Conservation (phyloP, 23 tunicate genomes). For the Trididemnum clinides region DNA sequence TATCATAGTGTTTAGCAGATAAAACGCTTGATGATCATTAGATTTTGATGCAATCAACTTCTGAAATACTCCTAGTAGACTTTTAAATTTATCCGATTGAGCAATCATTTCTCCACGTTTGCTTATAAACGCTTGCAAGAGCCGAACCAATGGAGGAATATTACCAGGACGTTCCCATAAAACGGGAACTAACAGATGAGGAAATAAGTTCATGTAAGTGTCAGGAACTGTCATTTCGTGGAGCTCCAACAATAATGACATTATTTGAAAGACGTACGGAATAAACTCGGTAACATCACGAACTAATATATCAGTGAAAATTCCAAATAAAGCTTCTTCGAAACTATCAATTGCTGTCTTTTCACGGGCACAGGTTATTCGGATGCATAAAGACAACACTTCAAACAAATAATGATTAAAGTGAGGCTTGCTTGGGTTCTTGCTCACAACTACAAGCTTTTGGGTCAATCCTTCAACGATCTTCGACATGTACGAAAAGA, state of each 20-base stretch:
- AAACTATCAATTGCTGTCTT: slow-evolving; percentile 59
- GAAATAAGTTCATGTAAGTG: slow-evolving; percentile 79
- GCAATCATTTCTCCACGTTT: slow-evolving; percentile 68
- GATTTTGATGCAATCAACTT: slow-evolving; percentile 89
- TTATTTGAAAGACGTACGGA: slow-evolving; percentile 98
- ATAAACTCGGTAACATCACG: slow-evolving; percentile 89
- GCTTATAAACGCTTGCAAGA: slow-evolving; percentile 82
- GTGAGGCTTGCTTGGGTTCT: slow-evolving; percentile 95
- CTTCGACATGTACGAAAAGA: slow-evolving; percentile 63
- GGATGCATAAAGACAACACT: slow-evolving; percentile 76
- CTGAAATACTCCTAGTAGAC: slow-evolving; percentile 88
- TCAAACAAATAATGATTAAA: slow-evolving; percentile 96
- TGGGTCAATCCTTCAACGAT: slow-evolving; percentile 68
- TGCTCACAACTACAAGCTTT: slow-evolving; percentile 58
- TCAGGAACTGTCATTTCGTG: slow-evolving; percentile 82
- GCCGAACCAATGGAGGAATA: slow-evolving; percentile 78
- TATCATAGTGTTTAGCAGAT: slow-evolving; percentile 65
- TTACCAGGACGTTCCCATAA: slow-evolving; percentile 96
- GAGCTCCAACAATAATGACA: slow-evolving; percentile 87
- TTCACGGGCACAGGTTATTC: slow-evolving; percentile 70
- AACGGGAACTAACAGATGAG: slow-evolving; percentile 69
- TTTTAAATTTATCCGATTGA: slow-evolving; percentile 54
- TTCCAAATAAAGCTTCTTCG: slow-evolving; percentile 76
- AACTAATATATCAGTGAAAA: slow-evolving; percentile 70
- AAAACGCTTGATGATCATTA: slow-evolving; percentile 88